Evolutionary conservation across 2,888 invertebrate genomes (phyloP), one percentile per base, ranked within the genome.

Genomic region (Agrotis exclamationis): DNA sequence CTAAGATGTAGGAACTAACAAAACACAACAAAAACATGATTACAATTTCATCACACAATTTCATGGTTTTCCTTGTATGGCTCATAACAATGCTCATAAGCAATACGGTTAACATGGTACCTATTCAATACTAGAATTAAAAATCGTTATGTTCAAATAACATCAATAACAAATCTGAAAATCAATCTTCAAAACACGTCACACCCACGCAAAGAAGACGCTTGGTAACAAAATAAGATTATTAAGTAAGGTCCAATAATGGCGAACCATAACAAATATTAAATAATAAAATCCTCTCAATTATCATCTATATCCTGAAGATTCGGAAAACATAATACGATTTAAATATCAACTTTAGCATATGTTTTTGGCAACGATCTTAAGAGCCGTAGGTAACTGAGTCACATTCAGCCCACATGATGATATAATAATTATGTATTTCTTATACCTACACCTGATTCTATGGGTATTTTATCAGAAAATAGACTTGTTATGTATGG

Each of bases 311-410:
- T 81, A 76, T 84, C 85, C 84, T 86, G 88, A 87, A 85, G 87
- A 87, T 85, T 85, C 81, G 77, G 78, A 79, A 85, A 88, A 84
- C 82, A 70, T 74, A 83, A 82, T 86, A 86, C 82, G 70, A 84
- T 77, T 80, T 87, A 93, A 94, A 94, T 93, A 93, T 84, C 93
- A 92, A 88, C 54, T 91, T 94, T 94, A 86, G 84, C 93, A 94
- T 94, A 89, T 24, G 11, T 58, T 88, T 93, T 90, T 92, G 93
- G 93, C 72, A 72, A 79, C 82, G 83, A 70, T 72, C 74, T 80
- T 75, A 75, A 74, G 79, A 85, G 84, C 81, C 82, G 81, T 33
- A 85, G 83, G 80, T 86, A 83, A 86, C 87, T 92, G 91, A 93
- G 82, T 93, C 91, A 91, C 85, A 83, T 87, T 68, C 74, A 76